Base-by-base conservation (phyloP, 2,888 invertebrate genomes). In the Pheosia gnoma region DNA sequence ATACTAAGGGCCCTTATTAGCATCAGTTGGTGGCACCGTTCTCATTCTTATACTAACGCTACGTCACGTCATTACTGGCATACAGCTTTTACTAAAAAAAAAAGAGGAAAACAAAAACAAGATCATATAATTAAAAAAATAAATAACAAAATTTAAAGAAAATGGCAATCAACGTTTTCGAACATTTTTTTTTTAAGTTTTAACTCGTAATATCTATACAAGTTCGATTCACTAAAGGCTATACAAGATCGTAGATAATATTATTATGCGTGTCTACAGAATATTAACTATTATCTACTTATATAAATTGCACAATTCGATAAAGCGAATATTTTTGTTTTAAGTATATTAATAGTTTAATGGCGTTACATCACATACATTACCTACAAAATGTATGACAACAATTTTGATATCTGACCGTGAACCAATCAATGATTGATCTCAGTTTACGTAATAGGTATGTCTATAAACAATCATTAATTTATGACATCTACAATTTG, bases 281-380 rank as follows among this genome's bases (percentile, higher is more conserved):
- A 88, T 90, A 89, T 66, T 73, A 79, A 80, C 84, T 85, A 85
- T 79, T 80, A 79, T 84, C 90, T 91, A 91, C 88, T 87, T 81
- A 85, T 85, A 81, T 89, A 93, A 92, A 93, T 93, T 93, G 93
- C 93, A 93, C 93, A 85, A 89, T 90, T 91, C 81, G 85, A 91
- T 92, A 91, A 90, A 92, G 91, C 91, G 90, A 92, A 84, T 87
- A 86, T 86, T 57, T 25, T 84, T 85, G 81, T 81, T 78, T 78
- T 73, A 70, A 68, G 70, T 72, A 66, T 77, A 66, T 62, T 75
- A 71, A 72, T 71, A 79, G 64, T 77, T 62, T 64, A 71, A 60
- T 75, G 71, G 66, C 70, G 38, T 74, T 68, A 71, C 71, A 71
- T 72, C 74, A 72, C 69, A 59, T 47, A 3, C 0, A 43, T 43